Percentiles rank a stretch among this genome's conserved stretches.
Evolutionary conservation across 2,888 invertebrate genomes (phyloP).

Genomic region (Melanophora roralis): DNA sequence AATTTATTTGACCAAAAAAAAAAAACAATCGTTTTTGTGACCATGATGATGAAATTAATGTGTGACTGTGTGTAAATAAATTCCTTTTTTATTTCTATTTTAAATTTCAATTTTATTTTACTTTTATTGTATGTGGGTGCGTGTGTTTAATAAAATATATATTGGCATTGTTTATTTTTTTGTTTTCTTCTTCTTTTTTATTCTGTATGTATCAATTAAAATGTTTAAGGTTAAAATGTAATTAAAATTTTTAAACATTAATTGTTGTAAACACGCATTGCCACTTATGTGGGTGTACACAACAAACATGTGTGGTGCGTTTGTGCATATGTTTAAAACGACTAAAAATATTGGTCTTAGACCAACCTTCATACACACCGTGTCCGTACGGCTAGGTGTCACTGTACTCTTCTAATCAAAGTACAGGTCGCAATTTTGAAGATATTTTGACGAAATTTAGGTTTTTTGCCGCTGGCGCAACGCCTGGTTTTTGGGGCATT

Average conservation of each 20-base stretch:
- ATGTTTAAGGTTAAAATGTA: slow-evolving; percentile 15
- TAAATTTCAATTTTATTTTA: background rate
- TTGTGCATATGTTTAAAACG: no score
- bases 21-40: slow-evolving; percentile 39
- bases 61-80: background rate
- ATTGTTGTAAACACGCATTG: slow-evolving; percentile 7
- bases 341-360: no score
- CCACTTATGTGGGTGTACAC: background rate
- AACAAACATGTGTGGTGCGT: background rate
- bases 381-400: no score
- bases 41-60: slow-evolving; percentile 22
- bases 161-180: no score
- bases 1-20: background rate
- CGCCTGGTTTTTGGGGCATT: no score
- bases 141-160: background rate
- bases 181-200: background rate
- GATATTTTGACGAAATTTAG: no score
- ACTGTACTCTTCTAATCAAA: no score
- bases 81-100: background rate
- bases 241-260: slow-evolving; percentile 42
- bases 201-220: slow-evolving; percentile 25
- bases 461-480: no score
- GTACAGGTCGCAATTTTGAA: no score
- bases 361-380: no score
- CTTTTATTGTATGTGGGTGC: background rate